Percentiles rank a stretch among this genome's conserved stretches.
Conservation (phyloP, 2,797 vertebrate genomes). For the Acipenser oxyrinchus region DNA sequence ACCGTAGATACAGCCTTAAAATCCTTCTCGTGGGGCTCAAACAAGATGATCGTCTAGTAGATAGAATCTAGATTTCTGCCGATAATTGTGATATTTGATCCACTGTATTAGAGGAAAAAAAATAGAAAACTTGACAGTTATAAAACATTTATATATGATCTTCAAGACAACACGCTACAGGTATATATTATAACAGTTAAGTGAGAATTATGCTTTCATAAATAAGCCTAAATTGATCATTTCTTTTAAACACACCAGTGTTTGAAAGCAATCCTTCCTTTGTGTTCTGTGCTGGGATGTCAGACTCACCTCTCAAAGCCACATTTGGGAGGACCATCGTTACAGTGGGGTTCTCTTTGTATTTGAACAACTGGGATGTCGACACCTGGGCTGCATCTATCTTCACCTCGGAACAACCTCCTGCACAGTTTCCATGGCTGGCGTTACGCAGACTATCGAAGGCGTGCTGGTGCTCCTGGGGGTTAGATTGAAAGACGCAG, state of each 20-base stretch:
- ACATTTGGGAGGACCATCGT: slow-evolving; percentile 66
- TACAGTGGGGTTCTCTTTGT: slow-evolving; percentile 73
- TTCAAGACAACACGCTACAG: background rate
- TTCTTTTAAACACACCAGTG: no score
- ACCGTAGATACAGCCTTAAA: slow-evolving; percentile 53
- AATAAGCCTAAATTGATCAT: background rate
- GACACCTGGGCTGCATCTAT: slow-evolving; percentile 68
- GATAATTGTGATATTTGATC: slow-evolving; percentile 68
- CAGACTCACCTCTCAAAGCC: slow-evolving; percentile 65
- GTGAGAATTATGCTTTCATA: background rate
- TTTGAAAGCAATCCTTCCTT: no score
- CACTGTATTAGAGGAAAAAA: slow-evolving; percentile 40
- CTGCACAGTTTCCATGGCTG: slow-evolving; percentile 48
- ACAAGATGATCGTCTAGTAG: slow-evolving; percentile 61
- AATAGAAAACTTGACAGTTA: background rate
- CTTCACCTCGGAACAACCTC: slow-evolving; percentile 59
- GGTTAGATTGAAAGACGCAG: slow-evolving; percentile 42
- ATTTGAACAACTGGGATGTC: slow-evolving; percentile 66
- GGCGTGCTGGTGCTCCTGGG: slow-evolving; percentile 39
- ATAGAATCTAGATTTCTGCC: slow-evolving; percentile 81
- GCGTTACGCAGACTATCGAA: slow-evolving; percentile 55
- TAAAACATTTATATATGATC: background rate
- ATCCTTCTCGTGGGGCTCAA: slow-evolving; percentile 60
- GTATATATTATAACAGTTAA: background rate
- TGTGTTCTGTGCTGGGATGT: no score